phyloP scores from a whole-genome alignment of 53 echinoderm and acorn worm species.

The Astropecten irregularis region DNA sequence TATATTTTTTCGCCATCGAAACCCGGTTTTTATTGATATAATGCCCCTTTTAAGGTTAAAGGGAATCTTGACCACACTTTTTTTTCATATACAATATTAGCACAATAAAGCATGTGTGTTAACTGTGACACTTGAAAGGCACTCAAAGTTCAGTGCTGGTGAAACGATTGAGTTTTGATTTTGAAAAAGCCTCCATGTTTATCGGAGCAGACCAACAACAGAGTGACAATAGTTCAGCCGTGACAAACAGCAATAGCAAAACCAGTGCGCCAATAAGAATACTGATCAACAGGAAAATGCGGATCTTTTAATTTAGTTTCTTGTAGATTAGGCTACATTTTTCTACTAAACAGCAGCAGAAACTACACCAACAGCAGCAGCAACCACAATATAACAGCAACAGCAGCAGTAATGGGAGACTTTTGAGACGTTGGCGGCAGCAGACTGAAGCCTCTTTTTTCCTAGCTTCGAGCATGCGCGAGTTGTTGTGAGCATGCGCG shows the following conservation, averaged over 20 bases:
- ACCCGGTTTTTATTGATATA: background rate
- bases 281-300: too few species aligned
- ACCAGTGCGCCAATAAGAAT: too few species aligned
- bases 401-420: too few species aligned
- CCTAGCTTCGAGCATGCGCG: too few species aligned
- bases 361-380: background rate
- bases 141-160: slow-evolving; percentile 26
- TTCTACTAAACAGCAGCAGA: background rate
- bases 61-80: background rate
- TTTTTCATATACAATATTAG: background rate
- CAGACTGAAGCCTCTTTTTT: too few species aligned
- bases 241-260: too few species aligned
- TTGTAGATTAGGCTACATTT: too few species aligned
- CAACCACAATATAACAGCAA: background rate
- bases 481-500: too few species aligned
- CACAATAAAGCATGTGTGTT: slow-evolving; percentile 4
- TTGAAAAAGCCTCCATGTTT: background rate
- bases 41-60: background rate
- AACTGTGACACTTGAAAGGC: background rate
- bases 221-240: background rate
- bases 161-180: slow-evolving; percentile 20
- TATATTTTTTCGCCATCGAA: slow-evolving; percentile 16
- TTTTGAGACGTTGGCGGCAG: too few species aligned
- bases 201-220: background rate
- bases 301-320: too few species aligned